Base-by-base conservation (phyloP, 2,888 invertebrate genomes). In the Heteropelma amictum region DNA sequence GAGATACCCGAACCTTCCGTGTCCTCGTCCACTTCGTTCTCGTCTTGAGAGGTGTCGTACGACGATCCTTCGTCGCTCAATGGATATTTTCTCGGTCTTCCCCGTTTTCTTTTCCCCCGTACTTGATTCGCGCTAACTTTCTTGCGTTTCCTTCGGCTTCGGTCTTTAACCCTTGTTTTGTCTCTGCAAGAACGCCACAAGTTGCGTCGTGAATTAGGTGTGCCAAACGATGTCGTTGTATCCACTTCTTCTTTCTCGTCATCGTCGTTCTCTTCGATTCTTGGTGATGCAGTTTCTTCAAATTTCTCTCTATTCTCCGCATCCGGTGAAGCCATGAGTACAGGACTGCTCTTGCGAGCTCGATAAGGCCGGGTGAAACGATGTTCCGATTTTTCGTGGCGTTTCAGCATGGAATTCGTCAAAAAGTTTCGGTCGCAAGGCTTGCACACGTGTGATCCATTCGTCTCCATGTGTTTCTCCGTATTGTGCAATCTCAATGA, bases 401-500 rank as follows among this genome's bases (percentile, higher is more conserved):
- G 77, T 30, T 56, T 45, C n/a, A 80, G 49, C 80, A 83, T 82
- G 1, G 74, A 19, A 6, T 71, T 72, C 0, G 80, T 82, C 17
- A 81, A 14, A 68, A 79, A 84, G 40, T 38, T 69, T 21, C 73
- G 81, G 47, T 69, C 72, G 47, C 84, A 85, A 4, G 73, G 53
- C 2, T 64, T 42, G 56, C 85, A 85, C 0, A 33, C 4, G 21
- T 78, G 63, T 0, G 61, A 69, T 4, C 73, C 80, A 0, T 60
- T 54, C 3, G 21, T 68, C 38, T 83, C 83, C 8, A 72, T 64
- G 53, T 83, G 83, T 35, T 64, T 77, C 45, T 33, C 65, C 12
- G 60, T 74, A 51, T 82, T 83, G 54, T 83, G 83, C 19, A 58
- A 42, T 4, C 73, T 77, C 45, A 83, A 60, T 3, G 65, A 68